Evolutionary conservation across 2,113 vertebrate genomes (phyloP), one percentile per base, ranked within the genome.

Genomic region (Hippolais icterina): DNA sequence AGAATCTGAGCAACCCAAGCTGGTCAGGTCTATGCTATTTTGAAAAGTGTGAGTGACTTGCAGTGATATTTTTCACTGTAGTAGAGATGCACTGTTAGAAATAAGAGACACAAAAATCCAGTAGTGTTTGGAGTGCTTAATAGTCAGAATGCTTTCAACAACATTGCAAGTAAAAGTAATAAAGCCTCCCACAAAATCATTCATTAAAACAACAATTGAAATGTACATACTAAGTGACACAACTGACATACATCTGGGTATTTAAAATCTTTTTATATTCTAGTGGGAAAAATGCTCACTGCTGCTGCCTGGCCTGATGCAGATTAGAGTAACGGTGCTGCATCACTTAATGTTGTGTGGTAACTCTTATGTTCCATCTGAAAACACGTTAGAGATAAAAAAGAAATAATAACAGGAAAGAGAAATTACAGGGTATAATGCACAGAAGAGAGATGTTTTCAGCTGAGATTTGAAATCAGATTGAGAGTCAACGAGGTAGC

Each of bases 401-500:
- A 92, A 89, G 82, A 94, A 95, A 95, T 85, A 91, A 74, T 72
- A 95, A 61, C 56, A 87, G 87, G 56, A 86, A 80, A 88, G 59
- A 90, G 57, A 92, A 95, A 92, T 80, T 80, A 74, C 78, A 86
- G 56, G 37, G 39, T 64, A 89, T 93, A 80, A 90, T 64, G 88
- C 83, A 84, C 64, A 89, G 83, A 92, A 97, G 85, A 96, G 85
- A 95, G 83, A 93, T 68, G 92, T 93, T 94, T 96, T 90, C 96
- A 96, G 41, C 69, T 92, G 90, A 92, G 94, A 95, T 93, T 94
- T 94, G 88, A 94, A 95, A 81, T 96, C 92, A 95, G 92, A 92
- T 87, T 92, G 94, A 96, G 93, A 96, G 69, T 95, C 96, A 97
- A 92, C 96, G 95, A 97, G 90, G 92, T 93, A 97, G 76, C 92